Evolutionary conservation across 2,888 invertebrate genomes (phyloP).

Genomic region (Mythimna loreyi): DNA sequence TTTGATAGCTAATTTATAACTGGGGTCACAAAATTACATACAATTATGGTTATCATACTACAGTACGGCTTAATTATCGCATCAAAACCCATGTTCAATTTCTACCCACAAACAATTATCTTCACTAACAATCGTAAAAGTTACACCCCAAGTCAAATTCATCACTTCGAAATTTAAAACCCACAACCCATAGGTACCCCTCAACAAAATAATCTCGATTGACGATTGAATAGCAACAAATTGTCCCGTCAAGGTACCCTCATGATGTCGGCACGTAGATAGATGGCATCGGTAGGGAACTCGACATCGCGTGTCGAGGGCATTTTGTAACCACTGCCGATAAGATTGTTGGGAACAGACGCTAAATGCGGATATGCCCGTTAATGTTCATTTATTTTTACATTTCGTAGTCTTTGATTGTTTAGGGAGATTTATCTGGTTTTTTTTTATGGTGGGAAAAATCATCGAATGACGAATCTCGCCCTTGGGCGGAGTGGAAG

Average conservation of each 20-base stretch:
- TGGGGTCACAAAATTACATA: neutral
- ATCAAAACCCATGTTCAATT: neutral
- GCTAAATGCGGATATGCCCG: constrained; percentile 60
- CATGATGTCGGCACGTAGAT: constrained; percentile 55
- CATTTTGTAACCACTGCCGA: constrained; percentile 57
- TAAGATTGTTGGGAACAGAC: constrained; percentile 58
- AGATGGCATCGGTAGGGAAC: constrained; percentile 35
- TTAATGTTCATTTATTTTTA: constrained; percentile 62
- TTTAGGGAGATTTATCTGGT: constrained; percentile 25
- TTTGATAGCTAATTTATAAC: neutral
- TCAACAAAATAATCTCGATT: constrained; percentile 47
- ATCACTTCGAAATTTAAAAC: constrained; percentile 27
- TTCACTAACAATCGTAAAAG: neutral
- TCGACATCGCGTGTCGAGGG: constrained; percentile 58
- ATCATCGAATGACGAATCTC: too few relatives aligned
- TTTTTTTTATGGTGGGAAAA: too few relatives aligned
- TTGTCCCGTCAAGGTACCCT: constrained; percentile 60
- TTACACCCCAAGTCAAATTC: constrained; percentile 23
- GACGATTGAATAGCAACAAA: constrained; percentile 61
- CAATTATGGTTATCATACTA: neutral
- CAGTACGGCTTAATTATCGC: neutral
- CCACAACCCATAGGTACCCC: neutral
- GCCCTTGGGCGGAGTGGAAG: too few relatives aligned
- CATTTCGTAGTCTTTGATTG: constrained; percentile 52
- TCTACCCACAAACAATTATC: neutral